A percentile compares a stretch with the other conserved stretches of the same genome.
phyloP scores from a whole-genome alignment of 2,113 vertebrate species.

The Bos javanicus region DNA sequence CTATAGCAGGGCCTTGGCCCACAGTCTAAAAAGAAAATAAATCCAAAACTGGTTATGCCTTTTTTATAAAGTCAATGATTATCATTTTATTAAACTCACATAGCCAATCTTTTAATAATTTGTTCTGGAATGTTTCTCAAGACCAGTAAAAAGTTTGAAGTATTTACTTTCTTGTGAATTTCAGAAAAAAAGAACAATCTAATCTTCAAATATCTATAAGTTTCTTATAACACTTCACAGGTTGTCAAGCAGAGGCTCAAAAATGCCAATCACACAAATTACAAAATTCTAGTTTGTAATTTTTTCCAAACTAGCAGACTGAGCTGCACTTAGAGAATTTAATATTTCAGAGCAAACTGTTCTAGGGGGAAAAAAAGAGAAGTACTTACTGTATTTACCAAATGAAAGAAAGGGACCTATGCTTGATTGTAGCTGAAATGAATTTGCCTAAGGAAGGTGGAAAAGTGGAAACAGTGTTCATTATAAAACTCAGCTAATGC shows the following conservation, averaged over 20 bases:
- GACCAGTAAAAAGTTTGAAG: background rate
- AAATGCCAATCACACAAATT: background rate
- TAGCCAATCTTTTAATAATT: background rate
- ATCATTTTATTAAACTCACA: background rate
- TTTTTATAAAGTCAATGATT: background rate
- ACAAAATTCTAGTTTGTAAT: background rate
- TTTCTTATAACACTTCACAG: background rate
- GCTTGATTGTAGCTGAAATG: conserved; percentile 21
- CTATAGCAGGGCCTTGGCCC: background rate
- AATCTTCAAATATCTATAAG: background rate
- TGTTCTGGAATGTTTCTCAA: conserved; percentile 1
- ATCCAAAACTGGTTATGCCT: background rate
- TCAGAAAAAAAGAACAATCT: background rate
- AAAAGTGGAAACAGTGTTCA: conserved; percentile 17
- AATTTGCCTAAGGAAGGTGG: background rate
- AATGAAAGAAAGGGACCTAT: background rate
- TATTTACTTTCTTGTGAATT: conserved; percentile 15
- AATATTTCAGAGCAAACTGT: conserved; percentile 1
- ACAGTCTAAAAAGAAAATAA: background rate
- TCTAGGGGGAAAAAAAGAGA: background rate
- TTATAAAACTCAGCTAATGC: background rate
- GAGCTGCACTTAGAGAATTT: background rate
- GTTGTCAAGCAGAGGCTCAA: background rate
- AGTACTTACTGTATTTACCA: background rate
- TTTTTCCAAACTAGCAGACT: background rate